Base-by-base conservation (phyloP, 2,113 vertebrate species). In the Ceyx cyanopectus region DNA sequence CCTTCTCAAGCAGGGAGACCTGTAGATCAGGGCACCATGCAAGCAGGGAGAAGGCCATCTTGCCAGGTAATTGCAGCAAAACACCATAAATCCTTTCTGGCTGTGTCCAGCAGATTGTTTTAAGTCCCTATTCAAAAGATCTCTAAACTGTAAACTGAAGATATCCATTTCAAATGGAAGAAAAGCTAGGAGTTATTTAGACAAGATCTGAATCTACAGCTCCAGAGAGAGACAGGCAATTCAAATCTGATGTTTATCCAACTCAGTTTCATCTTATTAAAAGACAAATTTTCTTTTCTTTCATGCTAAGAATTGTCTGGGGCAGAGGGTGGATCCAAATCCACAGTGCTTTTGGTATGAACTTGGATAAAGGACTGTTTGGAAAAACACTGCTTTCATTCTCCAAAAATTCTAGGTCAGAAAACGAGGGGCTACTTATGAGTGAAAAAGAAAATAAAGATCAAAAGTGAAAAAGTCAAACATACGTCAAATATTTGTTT, bases 261-360 rank as follows among this genome's bases (percentile, higher is more conserved):
- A 61, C 68, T 68, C 2, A 0, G 29, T 85, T 90, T 92, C 43
- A 80, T 91, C 67, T 92, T 70, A 32, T 74, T 89, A 89, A 68
- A 73, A 80, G 72, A 74, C 2, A 68, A 61, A 80, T 85, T 85
- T 92, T 72, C 40, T 93, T 87, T 89, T 70, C 81, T 96, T 93
- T 93, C 89, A 93, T 85, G 87, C 75, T 87, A 87, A 85, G 76
- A n/a, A 93, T 60, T 68, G 85, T 94, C 89, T 95, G 75, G 65
- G 58, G 48, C 34, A 91, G 48, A 87, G 60, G 78, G 50, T 93
- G 91, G 89, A 87, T 68, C 58, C 81, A 89, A 87, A 89, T 85
- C 46, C 76, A 67, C 61, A 81, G 51, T 0, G 15, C 40, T 89
- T 77, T 91, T 63, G 65, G 75, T 70, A 51, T 91, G 75, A 91